These are phyloP conservation scores for Paralvinella palmiformis DNA, from an alignment of 1,140 invertebrate species.

Conservation along the genomic window DNA sequence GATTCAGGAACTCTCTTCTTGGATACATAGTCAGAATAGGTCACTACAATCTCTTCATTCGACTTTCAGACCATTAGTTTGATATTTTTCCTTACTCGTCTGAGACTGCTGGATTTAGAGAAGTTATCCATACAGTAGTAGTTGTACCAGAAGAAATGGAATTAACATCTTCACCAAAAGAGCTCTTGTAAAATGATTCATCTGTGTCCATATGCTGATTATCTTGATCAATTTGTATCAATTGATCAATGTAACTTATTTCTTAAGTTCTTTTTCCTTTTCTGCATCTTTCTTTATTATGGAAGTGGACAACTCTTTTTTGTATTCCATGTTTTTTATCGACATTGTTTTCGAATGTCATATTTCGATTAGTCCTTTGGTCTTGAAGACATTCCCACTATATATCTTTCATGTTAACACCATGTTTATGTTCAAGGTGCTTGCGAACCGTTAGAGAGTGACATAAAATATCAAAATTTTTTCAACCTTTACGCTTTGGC, in stretches of 20 bases:
- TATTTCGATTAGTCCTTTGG: neutral
- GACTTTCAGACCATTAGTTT: neutral
- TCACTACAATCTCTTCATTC: neutral
- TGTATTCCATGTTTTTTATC: neutral
- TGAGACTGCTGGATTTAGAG: neutral
- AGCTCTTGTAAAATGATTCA: neutral
- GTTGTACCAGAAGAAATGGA: neutral
- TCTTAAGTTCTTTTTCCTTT: neutral
- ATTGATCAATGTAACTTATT: neutral
- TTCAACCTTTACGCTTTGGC: too few species aligned
- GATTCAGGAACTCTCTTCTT: neutral
- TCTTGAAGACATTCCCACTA: neutral
- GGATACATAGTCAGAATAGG: neutral
- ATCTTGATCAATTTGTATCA: neutral
- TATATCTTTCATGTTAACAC: neutral
- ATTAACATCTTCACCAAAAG: neutral
- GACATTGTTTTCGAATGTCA: neutral
- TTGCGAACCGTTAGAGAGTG: neutral
- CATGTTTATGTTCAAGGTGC: neutral
- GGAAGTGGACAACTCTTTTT: neutral
- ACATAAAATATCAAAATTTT: neutral
- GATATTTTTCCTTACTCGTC: neutral
- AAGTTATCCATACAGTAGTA: neutral
- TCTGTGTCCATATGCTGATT: conserved; percentile 1
- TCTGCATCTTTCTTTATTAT: neutral